phyloP scores from a whole-genome alignment of 2,888 invertebrate species.

The Lasioglossum leucozonium region DNA sequence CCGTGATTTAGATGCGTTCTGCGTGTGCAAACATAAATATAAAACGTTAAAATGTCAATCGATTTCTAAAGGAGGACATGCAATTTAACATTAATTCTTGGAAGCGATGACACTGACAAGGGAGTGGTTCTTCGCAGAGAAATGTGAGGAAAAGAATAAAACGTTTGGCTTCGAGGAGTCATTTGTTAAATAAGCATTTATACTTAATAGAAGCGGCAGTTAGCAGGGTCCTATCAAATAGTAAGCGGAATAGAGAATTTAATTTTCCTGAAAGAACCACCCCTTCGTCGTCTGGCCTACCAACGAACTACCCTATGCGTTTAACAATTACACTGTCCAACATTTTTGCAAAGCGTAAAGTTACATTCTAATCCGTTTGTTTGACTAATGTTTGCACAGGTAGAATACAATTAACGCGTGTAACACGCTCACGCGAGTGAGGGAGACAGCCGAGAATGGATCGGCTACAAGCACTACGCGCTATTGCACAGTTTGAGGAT shows the following conservation, averaged over 20 bases:
- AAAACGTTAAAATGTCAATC: neutral
- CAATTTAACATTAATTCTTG: neutral
- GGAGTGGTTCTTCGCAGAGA: neutral
- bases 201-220: neutral
- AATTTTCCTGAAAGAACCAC: neutral
- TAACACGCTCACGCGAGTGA: constrained; percentile 36
- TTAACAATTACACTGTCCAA: neutral
- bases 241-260: neutral
- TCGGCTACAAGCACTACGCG: constrained; percentile 55
- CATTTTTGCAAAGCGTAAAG: neutral
- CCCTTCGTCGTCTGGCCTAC: neutral
- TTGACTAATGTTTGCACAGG: constrained; percentile 28
- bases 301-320: neutral
- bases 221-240: neutral
- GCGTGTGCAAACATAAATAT: constrained; percentile 28
- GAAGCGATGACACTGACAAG: neutral
- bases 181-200: neutral
- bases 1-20: constrained; percentile 27
- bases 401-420: constrained; percentile 2
- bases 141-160: neutral
- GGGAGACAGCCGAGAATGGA: constrained; percentile 34
- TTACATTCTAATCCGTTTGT: neutral
- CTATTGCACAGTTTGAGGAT: constrained; percentile 70
- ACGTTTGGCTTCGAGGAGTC: neutral
- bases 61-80: neutral